Conservation (phyloP, 2,797 vertebrate species). For the Ctenopoma kingsleyae region DNA sequence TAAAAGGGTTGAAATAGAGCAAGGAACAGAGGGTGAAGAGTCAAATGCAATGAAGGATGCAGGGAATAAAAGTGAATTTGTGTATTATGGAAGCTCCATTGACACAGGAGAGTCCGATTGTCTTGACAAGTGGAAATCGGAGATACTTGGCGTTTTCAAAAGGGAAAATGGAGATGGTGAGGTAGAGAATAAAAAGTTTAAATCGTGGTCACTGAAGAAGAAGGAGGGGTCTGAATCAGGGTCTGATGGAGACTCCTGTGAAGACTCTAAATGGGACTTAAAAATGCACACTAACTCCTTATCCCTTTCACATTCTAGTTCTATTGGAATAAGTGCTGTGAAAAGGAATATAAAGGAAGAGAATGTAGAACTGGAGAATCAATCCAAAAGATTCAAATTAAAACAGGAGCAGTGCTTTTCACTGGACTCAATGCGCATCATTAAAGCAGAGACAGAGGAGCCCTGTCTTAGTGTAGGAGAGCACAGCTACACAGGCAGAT, state of each 20-base stretch:
- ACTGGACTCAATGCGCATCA: conserved; percentile 47
- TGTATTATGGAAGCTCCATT: conserved; percentile 23
- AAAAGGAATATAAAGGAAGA: conserved; percentile 57
- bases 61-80: conserved; percentile 21
- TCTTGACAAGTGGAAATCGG: conserved; percentile 39
- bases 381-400: conserved; percentile 39
- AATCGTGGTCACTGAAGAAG: conserved; percentile 50
- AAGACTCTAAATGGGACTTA: conserved; percentile 61
- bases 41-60: conserved; percentile 53
- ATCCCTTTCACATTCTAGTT: conserved; percentile 27
- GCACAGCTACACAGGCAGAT: conserved; percentile 77
- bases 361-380: conserved; percentile 38
- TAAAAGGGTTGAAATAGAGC: conserved; percentile 66
- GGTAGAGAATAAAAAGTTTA: conserved; percentile 31
- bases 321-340: conserved; percentile 14
- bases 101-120: conserved; percentile 44
- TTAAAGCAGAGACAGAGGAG: conserved; percentile 67
- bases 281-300: conserved; percentile 47
- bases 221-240: conserved; percentile 53
- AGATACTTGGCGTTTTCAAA: conserved; percentile 42
- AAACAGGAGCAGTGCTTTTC: conserved; percentile 55
- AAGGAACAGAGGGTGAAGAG: conserved; percentile 46
- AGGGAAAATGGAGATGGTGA: conserved; percentile 54
- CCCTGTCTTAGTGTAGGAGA: conserved; percentile 75
- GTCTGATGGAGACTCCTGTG: conserved; percentile 55